Percentiles rank a stretch among this genome's conserved stretches.
Evolutionary conservation across 2,888 invertebrate species (phyloP).

Genomic region (Pammene fasciana): DNA sequence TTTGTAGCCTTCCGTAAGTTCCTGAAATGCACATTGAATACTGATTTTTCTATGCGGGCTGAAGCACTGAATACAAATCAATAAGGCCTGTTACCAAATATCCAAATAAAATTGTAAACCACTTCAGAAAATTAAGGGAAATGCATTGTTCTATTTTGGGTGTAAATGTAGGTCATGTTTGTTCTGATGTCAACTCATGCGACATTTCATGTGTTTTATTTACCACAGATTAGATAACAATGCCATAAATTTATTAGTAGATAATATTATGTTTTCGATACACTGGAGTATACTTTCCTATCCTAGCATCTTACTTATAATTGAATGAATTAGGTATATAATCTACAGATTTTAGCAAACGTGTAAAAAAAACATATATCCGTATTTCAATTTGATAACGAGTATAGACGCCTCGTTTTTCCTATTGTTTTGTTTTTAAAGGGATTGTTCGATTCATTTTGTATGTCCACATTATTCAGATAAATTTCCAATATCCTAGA

Average conservation of each 20-base stretch:
- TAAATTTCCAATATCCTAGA: too few relatives aligned
- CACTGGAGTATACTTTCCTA: too few relatives aligned
- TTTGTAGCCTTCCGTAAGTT: constrained; percentile 25
- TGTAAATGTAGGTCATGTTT: constrained; percentile 1
- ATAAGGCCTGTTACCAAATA: constrained; percentile 1
- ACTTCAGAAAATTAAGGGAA: constrained; percentile 11
- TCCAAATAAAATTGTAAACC: constrained; percentile 6
- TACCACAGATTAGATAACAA: background rate
- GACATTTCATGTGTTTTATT: background rate
- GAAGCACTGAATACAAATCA: constrained; percentile 26
- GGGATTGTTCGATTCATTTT: too few relatives aligned
- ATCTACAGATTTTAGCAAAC: too few relatives aligned
- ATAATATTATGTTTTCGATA: too few relatives aligned
- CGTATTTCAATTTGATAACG: too few relatives aligned
- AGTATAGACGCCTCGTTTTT: too few relatives aligned
- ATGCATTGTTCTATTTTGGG: background rate
- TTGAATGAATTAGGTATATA: too few relatives aligned
- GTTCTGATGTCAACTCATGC: background rate
- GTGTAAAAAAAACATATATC: too few relatives aligned
- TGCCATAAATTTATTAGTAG: background rate
- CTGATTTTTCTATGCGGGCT: constrained; percentile 16
- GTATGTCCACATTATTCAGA: too few relatives aligned
- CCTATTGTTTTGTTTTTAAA: too few relatives aligned
- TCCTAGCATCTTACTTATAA: too few relatives aligned
- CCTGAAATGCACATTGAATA: constrained; percentile 29